Base-by-base conservation (phyloP, 1,140 invertebrate species). In the Heliconius melpomene region DNA sequence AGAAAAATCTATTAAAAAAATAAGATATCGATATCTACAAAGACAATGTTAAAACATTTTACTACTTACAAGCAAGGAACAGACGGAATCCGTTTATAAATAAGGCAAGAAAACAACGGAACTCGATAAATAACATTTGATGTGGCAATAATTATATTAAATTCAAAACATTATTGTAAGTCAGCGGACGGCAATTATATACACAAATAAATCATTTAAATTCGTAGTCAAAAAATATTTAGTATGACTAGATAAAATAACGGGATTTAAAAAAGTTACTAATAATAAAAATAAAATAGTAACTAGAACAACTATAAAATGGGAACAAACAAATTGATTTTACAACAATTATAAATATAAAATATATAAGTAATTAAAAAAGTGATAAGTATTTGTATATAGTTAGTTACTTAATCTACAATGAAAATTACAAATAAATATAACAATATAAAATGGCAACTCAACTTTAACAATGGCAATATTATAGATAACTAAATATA, bases 61-160 rank as follows among this genome's bases (percentile, higher is more conserved):
- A 26, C 57, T 60, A 60, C 60, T 74, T 26, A 81, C 74, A 81
- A 80, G 79, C 75, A 81, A 77, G 77, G 74, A 82, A 78, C 79
- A 75, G 80, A 79, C 80, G 80, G 80, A 82, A 71, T 74, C 50
- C 13, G 50, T 81, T 77, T n/a, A 26, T 29, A 2, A n/a, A 75
- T 52, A 79, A 74, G 54, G 52, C 23, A 79, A 72, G 32, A 40
- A n/a, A 77, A 32, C 72, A 74, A 20, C 18, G 50, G 1, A 20
- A 74, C 78, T 75, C 23, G 5, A 78, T 54, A 50, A 72, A 74
- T 60, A 79, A 75, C 36, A 74, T 46, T 46, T 46, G 40, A 20
- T 66, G 23, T 79, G 20, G 72, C 23, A 74, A 74, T 60, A 60
- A 36, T 32, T 73, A 72, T 72, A 78, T n/a, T 57, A 57, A 57